phyloP scores from a whole-genome alignment of 2,113 vertebrate species.

The Crocuta crocuta region DNA sequence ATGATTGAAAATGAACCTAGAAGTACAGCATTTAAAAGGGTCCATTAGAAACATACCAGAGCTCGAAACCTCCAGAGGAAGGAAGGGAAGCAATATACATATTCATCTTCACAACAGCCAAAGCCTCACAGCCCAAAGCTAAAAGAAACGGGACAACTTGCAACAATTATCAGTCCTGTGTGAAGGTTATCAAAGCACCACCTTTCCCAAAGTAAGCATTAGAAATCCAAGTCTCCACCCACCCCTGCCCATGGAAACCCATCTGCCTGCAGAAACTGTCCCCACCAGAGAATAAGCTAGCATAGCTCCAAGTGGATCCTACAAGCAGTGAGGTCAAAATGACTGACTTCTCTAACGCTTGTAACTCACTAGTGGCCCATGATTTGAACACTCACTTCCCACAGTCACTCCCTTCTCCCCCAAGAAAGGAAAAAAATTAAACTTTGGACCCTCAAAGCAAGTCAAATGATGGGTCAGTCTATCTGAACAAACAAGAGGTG shows the following conservation, averaged over 20 bases:
- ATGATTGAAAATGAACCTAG: slow-evolving; percentile 63
- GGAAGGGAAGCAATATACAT: not conserved
- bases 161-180: slow-evolving; percentile 1
- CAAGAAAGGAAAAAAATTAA: slow-evolving; percentile 26
- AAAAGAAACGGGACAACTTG: not conserved
- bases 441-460: slow-evolving; percentile 67
- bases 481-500: slow-evolving; percentile 72
- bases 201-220: not conserved
- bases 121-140: not conserved
- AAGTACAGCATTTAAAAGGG: slow-evolving; percentile 22
- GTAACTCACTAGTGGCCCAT: slow-evolving; percentile 65
- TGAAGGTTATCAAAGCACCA: slow-evolving; percentile 11
- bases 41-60: slow-evolving; percentile 36
- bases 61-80: not conserved
- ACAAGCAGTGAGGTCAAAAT: slow-evolving; percentile 71
- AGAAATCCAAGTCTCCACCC: slow-evolving; percentile 27
- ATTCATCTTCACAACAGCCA: slow-evolving; percentile 28
- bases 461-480: slow-evolving; percentile 74
- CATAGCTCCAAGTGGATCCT: slow-evolving; percentile 52
- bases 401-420: not conserved
- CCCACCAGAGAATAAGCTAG: slow-evolving; percentile 42
- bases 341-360: slow-evolving; percentile 63
- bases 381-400: slow-evolving; percentile 61
- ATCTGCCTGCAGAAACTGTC: slow-evolving; percentile 54
- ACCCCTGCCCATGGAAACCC: slow-evolving; percentile 40